Conservation (phyloP, 1,140 invertebrate genomes). For the Sycophila sp. region DNA sequence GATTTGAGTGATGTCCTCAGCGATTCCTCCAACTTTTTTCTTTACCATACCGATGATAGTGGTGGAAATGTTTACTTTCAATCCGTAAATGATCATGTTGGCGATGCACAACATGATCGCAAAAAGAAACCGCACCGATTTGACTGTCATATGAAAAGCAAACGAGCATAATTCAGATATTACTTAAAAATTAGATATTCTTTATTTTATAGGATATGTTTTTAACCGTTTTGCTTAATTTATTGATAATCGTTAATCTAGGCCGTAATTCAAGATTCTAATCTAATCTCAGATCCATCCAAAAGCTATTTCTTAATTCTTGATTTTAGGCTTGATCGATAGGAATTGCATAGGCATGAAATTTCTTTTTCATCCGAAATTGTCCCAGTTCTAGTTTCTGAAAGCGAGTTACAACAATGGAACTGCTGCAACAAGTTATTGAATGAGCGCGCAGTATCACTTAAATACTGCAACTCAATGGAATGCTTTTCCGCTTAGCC, state of each 20-base stretch:
- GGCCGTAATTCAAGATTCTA: no score
- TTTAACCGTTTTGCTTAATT: no score
- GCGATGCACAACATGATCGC: conserved; percentile 64
- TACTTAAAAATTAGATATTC: not conserved
- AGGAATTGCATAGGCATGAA: no score
- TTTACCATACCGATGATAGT: conserved; percentile 90
- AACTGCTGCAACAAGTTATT: not conserved
- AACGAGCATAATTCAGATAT: not conserved
- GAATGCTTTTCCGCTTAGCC: no score
- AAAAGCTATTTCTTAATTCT: no score
- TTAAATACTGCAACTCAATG: no score
- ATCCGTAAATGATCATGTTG: conserved; percentile 79
- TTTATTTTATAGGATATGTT: no score
- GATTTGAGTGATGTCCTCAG: not conserved
- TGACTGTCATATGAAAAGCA: not conserved
- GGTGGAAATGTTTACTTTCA: conserved; percentile 88
- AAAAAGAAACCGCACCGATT: conserved; percentile 54
- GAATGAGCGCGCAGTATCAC: not conserved
- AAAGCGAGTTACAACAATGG: not conserved
- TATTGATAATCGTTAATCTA: no score
- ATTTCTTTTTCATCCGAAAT: not conserved
- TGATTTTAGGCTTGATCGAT: no score
- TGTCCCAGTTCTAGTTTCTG: not conserved
- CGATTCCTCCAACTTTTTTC: conserved; percentile 61
- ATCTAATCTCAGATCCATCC: no score